These are phyloP conservation scores for Hedya salicella DNA, from an alignment of 2,888 invertebrate genomes.

Conservation along the genomic window DNA sequence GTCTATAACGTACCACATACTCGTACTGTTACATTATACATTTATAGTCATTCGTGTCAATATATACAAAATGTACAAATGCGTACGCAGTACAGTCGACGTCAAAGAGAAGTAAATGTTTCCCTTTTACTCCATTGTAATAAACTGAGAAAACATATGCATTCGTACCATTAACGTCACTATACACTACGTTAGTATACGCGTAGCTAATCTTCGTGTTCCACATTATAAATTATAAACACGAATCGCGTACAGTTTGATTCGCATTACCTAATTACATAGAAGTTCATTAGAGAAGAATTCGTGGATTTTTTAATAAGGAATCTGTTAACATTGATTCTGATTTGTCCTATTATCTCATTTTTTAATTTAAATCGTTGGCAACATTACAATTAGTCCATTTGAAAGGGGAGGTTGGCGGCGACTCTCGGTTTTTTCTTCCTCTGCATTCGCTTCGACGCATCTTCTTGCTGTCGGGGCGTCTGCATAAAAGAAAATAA, in stretches of 20 bases:
- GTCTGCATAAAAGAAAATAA: slow-evolving; percentile 47
- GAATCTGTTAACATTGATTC: slow-evolving; percentile 26
- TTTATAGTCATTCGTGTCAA: slow-evolving; percentile 28
- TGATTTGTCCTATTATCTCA: slow-evolving; percentile 32
- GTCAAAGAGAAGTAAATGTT: no score
- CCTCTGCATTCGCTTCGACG: slow-evolving; percentile 57
- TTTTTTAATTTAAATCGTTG: slow-evolving; percentile 33
- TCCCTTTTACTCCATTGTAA: no score
- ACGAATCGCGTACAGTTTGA: not conserved
- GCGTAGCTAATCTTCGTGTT: not conserved
- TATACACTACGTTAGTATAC: not conserved
- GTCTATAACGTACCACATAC: not conserved
- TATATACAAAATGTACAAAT: slow-evolving; percentile 41
- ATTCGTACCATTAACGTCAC: no score
- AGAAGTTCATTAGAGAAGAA: not conserved
- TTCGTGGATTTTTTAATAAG: slow-evolving; percentile 1
- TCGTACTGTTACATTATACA: slow-evolving; percentile 10
- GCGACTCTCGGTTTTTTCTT: slow-evolving; percentile 78
- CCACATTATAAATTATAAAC: not conserved
- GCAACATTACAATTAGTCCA: slow-evolving; percentile 58
- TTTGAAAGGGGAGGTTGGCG: slow-evolving; percentile 76
- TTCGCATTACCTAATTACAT: not conserved
- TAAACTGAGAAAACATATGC: no score
- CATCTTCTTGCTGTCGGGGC: slow-evolving; percentile 53
- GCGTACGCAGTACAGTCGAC: not conserved